A percentile compares a stretch with the other conserved stretches of the same genome.
Conservation (phyloP, 1,140 invertebrate genomes). For the Subanguina moxae region DNA sequence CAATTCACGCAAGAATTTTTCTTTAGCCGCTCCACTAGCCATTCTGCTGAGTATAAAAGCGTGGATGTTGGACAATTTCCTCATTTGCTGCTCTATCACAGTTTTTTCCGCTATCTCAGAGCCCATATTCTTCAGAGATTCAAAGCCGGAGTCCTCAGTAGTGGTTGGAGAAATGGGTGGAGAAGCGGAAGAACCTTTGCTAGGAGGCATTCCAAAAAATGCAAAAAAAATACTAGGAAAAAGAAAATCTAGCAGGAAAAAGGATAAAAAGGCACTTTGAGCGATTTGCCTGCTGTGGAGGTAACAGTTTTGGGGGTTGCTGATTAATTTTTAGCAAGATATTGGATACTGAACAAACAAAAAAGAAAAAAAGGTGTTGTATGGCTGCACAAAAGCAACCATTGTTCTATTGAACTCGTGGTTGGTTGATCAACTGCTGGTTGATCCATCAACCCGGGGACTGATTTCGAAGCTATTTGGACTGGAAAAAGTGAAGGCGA, state of each 20-base stretch:
- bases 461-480: no score
- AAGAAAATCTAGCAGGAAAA: no score
- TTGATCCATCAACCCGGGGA: no score
- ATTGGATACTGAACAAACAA: conserved; percentile 7
- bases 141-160: not conserved
- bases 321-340: not conserved
- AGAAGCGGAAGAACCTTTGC: not conserved
- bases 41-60: conserved; percentile 44
- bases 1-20: conserved; percentile 45
- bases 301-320: no score
- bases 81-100: not conserved
- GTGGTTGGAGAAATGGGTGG: not conserved
- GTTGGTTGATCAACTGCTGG: no score
- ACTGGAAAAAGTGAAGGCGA: no score
- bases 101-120: not conserved
- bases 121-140: not conserved
- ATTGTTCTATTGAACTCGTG: no score
- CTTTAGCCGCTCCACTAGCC: conserved; percentile 45
- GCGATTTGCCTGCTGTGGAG: no score
- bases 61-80: conserved; percentile 16
- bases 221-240: no score
- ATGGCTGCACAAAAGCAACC: no score
- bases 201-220: not conserved
- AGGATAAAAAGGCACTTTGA: no score
- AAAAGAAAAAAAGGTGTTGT: not conserved